Base-by-base conservation (phyloP, 2,113 vertebrate genomes). In the Emydocephalus ijimae region DNA sequence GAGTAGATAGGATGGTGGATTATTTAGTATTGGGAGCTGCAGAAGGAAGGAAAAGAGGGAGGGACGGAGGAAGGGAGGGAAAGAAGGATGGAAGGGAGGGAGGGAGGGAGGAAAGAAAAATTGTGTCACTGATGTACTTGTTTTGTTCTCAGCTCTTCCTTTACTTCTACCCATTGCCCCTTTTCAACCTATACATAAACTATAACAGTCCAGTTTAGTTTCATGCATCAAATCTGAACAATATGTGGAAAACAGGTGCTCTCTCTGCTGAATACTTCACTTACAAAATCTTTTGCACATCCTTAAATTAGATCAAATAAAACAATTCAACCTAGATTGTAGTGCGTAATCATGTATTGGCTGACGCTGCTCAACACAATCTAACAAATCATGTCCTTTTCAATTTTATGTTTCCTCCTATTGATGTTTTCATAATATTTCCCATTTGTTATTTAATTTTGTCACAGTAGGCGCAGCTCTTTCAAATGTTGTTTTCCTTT, bases 381-480 rank as follows among this genome's bases (percentile, higher is more conserved):
- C 43, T 26, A 95, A 94, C 95, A 93, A 85, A 97, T 96, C 90
- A 95, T 94, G 74, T 93, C 85, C 87, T 91, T 61, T 92, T 95
- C 93, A 90, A 45, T 95, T 95, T 94, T 1, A 3, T 94, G 92
- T 92, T 94, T 92, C 85, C 85, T 21, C 81, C 89, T 94, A 96
- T 94, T 95, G 94, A 95, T 89, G 86, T 93, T 94, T 96, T 95
- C 6, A 92, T 89, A 90, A 90, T 95, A 93, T 39, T 50, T 21
- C n/a, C 91, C 39, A 92, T 94, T 95, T 94, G 18, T 95, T 95
- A 94, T 94, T 96, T 93, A 96, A 94, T 54, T 90, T 61, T 94
- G 88, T 92, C 91, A 92, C 55, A 91, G 88, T 90, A 96, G 94
- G 87, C 39, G 69, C 24, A 59, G n/a, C 88, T 92, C 88, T 93